Conservation (phyloP, 1,140 invertebrate genomes). For the Leptinotarsa lineolata region DNA sequence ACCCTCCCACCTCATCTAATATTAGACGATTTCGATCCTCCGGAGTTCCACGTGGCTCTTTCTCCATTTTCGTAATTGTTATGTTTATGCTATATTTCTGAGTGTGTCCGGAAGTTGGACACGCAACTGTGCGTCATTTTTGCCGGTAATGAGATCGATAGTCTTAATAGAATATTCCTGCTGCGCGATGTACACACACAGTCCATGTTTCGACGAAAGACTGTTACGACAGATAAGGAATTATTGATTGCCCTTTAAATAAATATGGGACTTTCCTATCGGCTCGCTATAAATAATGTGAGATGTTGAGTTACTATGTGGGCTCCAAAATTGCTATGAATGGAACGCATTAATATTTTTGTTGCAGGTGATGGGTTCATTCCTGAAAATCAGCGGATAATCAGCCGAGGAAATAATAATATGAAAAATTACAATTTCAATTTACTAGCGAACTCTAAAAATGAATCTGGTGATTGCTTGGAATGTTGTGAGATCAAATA, state of each 20-base stretch:
- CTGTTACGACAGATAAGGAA: slow-evolving; percentile 5
- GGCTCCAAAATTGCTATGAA: background rate
- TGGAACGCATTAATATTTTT: too few species aligned
- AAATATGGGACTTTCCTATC: slow-evolving; percentile 3
- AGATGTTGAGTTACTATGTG: background rate
- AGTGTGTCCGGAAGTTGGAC: slow-evolving; percentile 3
- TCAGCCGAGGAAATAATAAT: too few species aligned
- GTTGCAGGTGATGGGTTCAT: too few species aligned
- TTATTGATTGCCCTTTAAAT: slow-evolving; percentile 2
- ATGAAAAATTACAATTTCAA: too few species aligned
- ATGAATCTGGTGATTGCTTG: too few species aligned
- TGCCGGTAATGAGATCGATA: slow-evolving; percentile 8
- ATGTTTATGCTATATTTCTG: slow-evolving; percentile 6
- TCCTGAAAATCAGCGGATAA: too few species aligned
- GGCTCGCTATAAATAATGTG: background rate
- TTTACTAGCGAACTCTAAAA: too few species aligned
- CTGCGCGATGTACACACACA: background rate
- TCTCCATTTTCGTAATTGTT: background rate
- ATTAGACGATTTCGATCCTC: background rate
- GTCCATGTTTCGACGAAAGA: background rate
- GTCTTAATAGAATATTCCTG: slow-evolving; percentile 5
- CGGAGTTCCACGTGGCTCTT: background rate
- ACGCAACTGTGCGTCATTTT: slow-evolving; percentile 5
- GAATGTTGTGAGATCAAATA: too few species aligned
- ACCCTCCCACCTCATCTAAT: background rate